Conservation (phyloP, 2,888 invertebrate species). For the Eupithecia subumbrata region DNA sequence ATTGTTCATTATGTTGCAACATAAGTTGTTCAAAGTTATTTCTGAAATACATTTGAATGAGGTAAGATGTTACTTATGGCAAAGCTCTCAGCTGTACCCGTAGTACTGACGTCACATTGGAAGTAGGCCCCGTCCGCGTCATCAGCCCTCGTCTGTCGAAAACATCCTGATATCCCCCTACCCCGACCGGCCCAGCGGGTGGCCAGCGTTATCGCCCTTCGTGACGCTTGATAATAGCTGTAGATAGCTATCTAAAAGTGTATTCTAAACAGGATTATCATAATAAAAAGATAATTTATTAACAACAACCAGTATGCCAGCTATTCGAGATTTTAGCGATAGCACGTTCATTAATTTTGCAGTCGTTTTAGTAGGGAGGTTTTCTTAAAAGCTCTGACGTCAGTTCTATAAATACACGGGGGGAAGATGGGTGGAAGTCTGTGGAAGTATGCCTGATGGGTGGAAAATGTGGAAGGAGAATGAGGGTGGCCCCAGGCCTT, state of each 20-base stretch:
- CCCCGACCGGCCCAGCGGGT: slow-evolving; percentile 42
- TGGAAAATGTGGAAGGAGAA: slow-evolving; percentile 52
- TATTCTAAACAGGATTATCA: slow-evolving; percentile 13
- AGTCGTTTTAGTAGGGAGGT: slow-evolving; percentile 27
- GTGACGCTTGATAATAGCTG: slow-evolving; percentile 33
- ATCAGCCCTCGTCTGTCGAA: slow-evolving; percentile 51
- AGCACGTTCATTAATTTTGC: slow-evolving; percentile 33
- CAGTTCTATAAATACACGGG: slow-evolving; percentile 79
- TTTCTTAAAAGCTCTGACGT: slow-evolving; percentile 66
- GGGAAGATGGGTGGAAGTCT: slow-evolving; percentile 54
- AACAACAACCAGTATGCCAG: neutral
- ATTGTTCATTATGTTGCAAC: neutral
- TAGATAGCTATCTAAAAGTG: slow-evolving; percentile 20
- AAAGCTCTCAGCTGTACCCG: slow-evolving; percentile 42
- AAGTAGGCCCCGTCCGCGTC: slow-evolving; percentile 63
- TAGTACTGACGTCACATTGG: slow-evolving; percentile 69
- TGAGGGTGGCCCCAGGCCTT: slow-evolving; percentile 63
- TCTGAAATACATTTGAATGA: neutral
- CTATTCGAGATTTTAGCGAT: slow-evolving; percentile 20
- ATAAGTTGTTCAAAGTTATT: neutral
- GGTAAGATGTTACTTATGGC: slow-evolving; percentile 64
- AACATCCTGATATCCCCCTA: slow-evolving; percentile 46
- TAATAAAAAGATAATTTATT: slow-evolving; percentile 24
- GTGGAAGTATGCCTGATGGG: slow-evolving; percentile 55
- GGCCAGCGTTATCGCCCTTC: slow-evolving; percentile 34